phyloP scores from a whole-genome alignment of 2,888 invertebrate genomes.

The Labia minor region DNA sequence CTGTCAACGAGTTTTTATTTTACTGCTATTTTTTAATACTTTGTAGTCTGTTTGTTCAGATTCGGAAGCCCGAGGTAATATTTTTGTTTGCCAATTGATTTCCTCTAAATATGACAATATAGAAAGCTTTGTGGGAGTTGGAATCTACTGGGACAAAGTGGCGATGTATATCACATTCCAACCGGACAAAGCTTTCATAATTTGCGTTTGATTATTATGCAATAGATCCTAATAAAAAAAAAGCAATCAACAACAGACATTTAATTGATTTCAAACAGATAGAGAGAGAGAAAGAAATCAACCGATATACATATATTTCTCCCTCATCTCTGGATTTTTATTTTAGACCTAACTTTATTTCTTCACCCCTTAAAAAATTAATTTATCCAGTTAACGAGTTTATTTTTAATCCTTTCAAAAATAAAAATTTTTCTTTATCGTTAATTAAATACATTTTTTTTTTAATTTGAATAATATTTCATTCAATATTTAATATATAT shows the following conservation, averaged over 20 bases:
- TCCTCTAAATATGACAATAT: conserved; percentile 13
- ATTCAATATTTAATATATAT: too few relatives aligned
- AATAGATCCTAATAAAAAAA: conserved; percentile 13
- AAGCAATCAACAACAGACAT: conserved; percentile 13
- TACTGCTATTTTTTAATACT: background rate
- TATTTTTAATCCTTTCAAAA: background rate
- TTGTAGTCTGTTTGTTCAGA: too few relatives aligned
- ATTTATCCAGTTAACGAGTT: background rate
- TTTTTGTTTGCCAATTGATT: conserved; percentile 2
- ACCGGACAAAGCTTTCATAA: background rate
- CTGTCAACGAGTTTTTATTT: background rate
- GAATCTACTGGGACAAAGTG: conserved; percentile 13
- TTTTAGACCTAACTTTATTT: background rate
- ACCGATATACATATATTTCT: background rate
- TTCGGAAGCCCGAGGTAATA: background rate
- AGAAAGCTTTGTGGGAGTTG: background rate
- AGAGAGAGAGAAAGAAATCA: background rate
- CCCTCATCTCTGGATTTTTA: background rate
- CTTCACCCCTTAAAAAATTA: background rate
- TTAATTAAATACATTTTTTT: background rate
- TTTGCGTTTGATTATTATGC: conserved; percentile 13
- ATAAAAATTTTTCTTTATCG: background rate
- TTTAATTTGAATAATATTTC: too few relatives aligned
- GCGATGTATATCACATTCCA: background rate
- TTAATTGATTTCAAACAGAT: conserved; percentile 13